phyloP scores from a whole-genome alignment of 2,113 vertebrate species.

The Blennius ocellaris region DNA sequence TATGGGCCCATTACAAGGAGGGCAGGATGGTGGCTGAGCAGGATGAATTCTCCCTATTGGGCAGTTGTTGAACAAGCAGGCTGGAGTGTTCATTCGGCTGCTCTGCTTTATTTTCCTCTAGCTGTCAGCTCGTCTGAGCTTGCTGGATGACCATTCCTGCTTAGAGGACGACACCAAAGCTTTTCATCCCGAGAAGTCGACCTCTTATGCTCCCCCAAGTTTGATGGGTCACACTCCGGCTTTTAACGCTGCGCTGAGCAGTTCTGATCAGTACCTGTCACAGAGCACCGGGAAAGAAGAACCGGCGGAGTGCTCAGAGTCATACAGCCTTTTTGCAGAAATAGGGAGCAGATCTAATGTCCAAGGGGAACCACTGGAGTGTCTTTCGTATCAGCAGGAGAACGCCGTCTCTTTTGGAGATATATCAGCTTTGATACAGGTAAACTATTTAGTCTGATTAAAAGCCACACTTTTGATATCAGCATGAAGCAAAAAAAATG shows the following conservation, averaged over 20 bases:
- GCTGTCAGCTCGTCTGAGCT: constrained; percentile 78
- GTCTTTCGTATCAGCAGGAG: constrained; percentile 61
- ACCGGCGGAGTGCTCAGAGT: constrained; percentile 14
- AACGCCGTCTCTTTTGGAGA: constrained; percentile 53
- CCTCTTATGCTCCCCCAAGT: constrained; percentile 49
- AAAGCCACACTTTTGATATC: background rate
- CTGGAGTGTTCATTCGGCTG: constrained; percentile 51
- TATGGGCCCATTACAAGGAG: constrained; percentile 68
- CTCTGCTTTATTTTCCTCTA: constrained; percentile 63
- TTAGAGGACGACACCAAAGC: constrained; percentile 48
- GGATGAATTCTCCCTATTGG: constrained; percentile 58
- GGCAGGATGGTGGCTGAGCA: constrained; percentile 38
- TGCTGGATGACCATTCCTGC: constrained; percentile 68
- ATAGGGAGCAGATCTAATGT: constrained; percentile 18
- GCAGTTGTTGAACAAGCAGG: constrained; percentile 59
- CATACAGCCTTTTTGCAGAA: constrained; percentile 50
- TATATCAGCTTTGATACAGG: constrained; percentile 55
- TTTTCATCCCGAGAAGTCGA: constrained; percentile 62
- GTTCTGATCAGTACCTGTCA: constrained; percentile 55
- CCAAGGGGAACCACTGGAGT: constrained; percentile 45
- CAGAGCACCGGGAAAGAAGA: constrained; percentile 39
- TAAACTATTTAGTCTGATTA: constrained; percentile 22
- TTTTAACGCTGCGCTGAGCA: constrained; percentile 43
- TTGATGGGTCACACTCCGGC: constrained; percentile 50
- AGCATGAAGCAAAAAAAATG: background rate